A percentile compares a stretch with the other conserved stretches of the same genome.
Conservation (phyloP, 2,797 vertebrate species). For the Urophycis tenuis region DNA sequence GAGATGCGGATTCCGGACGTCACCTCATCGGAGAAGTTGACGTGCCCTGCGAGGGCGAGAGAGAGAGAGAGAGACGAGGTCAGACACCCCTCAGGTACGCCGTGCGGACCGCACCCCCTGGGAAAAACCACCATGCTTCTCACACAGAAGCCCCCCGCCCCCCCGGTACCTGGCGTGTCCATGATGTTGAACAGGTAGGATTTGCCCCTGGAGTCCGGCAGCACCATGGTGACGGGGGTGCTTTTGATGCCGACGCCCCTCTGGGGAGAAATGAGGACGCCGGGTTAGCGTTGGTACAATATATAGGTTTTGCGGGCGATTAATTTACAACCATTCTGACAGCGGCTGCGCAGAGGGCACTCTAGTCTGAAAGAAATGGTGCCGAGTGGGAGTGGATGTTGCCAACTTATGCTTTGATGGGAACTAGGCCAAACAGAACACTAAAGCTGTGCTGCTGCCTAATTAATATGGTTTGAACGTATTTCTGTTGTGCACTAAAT, state of each 20-base stretch:
- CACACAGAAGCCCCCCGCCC: too few species aligned
- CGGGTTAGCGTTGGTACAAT: not conserved
- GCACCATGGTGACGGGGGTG: slow-evolving; percentile 92
- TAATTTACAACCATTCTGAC: too few species aligned
- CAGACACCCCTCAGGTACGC: not conserved
- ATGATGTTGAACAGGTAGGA: slow-evolving; percentile 99
- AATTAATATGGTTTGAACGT: not conserved
- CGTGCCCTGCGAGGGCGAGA: slow-evolving; percentile 75
- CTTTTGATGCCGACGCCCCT: slow-evolving; percentile 98
- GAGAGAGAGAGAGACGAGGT: not conserved
- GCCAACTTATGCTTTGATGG: too few species aligned
- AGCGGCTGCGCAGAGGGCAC: not conserved
- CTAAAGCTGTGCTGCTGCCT: not conserved
- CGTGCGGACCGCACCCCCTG: not conserved
- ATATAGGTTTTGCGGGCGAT: not conserved
- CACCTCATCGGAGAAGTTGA: slow-evolving; percentile 97
- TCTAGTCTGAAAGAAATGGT: not conserved
- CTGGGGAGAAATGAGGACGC: slow-evolving; percentile 55
- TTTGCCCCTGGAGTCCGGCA: slow-evolving; percentile 95
- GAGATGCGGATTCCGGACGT: slow-evolving; percentile 93
- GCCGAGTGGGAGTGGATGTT: too few species aligned
- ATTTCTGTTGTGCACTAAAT: not conserved
- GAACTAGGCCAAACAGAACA: too few species aligned
- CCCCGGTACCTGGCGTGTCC: slow-evolving; percentile 90
- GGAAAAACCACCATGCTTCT: not conserved